Conservation (phyloP, 2,797 vertebrate genomes). For the Etheostoma perlongum region DNA sequence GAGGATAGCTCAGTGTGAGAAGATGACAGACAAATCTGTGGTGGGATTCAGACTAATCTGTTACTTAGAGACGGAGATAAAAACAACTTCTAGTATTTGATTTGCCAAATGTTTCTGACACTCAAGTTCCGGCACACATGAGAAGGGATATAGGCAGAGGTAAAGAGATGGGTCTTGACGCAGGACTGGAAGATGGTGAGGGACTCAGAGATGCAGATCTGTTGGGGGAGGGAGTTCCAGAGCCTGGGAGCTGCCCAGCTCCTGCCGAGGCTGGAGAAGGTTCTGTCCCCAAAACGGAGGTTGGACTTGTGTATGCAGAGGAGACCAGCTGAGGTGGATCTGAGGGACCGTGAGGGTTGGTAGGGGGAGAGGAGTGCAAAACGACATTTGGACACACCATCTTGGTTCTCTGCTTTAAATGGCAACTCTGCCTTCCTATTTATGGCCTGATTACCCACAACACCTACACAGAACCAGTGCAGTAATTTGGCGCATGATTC, state of each 20-base stretch:
- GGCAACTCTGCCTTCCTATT: not conserved
- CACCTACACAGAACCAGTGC: not conserved
- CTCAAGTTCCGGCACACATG: not conserved
- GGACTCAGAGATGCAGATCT: no score
- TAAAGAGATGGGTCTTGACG: no score
- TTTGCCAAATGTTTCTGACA: not conserved
- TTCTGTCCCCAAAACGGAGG: no score
- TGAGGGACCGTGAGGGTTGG: no score
- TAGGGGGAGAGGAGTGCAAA: not conserved
- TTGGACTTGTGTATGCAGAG: no score
- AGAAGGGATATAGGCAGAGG: no score
- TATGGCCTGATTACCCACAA: not conserved
- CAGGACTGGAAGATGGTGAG: no score
- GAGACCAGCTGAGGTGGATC: no score
- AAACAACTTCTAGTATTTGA: not conserved
- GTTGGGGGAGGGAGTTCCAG: no score
- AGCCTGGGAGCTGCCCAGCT: no score
- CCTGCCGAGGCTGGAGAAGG: no score
- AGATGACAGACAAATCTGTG: not conserved
- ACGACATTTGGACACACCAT: not conserved
- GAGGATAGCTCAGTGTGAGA: constrained; percentile 11
- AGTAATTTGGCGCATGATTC: not conserved
- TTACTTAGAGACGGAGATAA: not conserved
- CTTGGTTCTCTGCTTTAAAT: not conserved
- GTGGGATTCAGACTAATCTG: not conserved